Base-by-base conservation (phyloP, 2,113 vertebrate genomes). In the Lepidothrix coronata region DNA sequence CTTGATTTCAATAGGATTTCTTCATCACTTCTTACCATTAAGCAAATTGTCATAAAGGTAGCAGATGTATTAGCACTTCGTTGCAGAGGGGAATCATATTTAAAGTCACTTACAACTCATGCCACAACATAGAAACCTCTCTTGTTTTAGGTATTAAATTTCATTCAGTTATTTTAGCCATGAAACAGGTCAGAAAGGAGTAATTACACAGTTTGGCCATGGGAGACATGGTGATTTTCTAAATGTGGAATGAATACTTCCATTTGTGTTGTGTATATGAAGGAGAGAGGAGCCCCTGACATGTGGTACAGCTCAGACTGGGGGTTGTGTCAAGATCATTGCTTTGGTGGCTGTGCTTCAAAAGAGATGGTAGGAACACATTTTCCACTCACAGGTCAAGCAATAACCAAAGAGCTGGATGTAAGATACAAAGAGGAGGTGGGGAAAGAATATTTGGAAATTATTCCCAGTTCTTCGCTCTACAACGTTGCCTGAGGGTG, bases 251-350 rank as follows among this genome's bases (percentile, higher is more conserved):
- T 21, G 31, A 70, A 31, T n/a, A 11, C 6, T 79, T 52, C 28
- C 9, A 39, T 30, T 44, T 44, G 14, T 55, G 43, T 58, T 51
- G 23, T 21, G 12, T 41, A 9, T 15, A 21, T 79, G 25, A 65
- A 68, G 30, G n/a, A 13, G 15, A 59, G 22, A 67, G 55, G 5
- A 88, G 13, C 8, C 14, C 31, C 31, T 44, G 25, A 19, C 3
- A 6, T 1, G 30, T 23, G 41, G 19, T 52, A 11, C 0, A 2
- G 13, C 5, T 61, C 72, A 61, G 17, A 28, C 6, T 35, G 33
- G 46, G 13, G 7, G 1, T 5, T 75, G 41, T 41, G 25, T 37
- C 41, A 52, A 62, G 30, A 49, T 35, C 14, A 10, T 66, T 61
- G 7, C n/a, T 78, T 41, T 73, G 41, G 12, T 41, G 20, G 6